phyloP scores from a whole-genome alignment of 2,797 vertebrate species.

The Alauda arvensis region DNA sequence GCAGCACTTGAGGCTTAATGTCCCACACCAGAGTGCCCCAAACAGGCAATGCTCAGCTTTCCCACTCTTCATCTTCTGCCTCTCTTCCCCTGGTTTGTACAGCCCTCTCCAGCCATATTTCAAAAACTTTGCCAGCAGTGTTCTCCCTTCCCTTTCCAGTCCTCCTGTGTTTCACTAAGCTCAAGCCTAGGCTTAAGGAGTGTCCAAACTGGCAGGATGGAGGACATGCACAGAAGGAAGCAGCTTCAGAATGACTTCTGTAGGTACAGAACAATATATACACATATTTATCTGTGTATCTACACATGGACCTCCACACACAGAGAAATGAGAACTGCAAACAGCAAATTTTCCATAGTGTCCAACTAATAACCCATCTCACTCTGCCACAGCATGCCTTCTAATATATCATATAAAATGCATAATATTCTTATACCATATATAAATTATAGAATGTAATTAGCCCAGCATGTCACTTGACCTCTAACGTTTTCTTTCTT shows the following conservation, averaged over 20 bases:
- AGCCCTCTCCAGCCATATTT: neutral
- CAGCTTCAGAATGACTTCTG: neutral
- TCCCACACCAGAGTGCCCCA: neutral
- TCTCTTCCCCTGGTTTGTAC: neutral
- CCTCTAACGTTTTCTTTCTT: neutral
- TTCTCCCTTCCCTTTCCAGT: neutral
- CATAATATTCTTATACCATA: neutral
- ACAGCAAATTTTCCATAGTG: neutral
- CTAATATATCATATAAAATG: neutral
- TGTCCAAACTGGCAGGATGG: neutral
- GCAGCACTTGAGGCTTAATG: neutral
- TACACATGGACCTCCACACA: neutral
- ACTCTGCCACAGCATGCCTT: neutral
- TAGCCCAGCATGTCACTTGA: neutral
- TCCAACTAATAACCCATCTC: neutral
- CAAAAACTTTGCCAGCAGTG: neutral
- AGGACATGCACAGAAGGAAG: neutral
- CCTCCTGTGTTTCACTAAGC: neutral
- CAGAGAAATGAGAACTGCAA: neutral
- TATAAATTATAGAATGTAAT: neutral
- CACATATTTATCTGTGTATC: neutral
- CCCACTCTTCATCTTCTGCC: neutral
- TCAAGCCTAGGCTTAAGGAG: neutral
- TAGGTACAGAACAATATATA: neutral
- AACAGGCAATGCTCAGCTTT: neutral